Evolutionary conservation across 30 jellyfish, hydroid and myxozoan species (phyloP), one percentile per base, ranked within the genome.

Genomic region (Nemopilema nomurai): DNA sequence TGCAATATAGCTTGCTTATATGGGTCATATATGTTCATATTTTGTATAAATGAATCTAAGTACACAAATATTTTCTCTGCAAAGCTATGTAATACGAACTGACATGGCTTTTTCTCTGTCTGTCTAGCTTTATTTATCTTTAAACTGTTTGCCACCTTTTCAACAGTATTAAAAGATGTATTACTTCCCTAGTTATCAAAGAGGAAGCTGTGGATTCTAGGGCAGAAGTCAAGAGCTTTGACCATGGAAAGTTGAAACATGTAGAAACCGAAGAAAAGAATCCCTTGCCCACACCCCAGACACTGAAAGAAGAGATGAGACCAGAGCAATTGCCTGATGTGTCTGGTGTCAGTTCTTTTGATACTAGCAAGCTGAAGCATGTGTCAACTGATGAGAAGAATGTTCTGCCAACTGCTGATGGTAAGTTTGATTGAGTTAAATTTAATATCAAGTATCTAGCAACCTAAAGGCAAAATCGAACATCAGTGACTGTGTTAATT

Each of bases 311-410:
- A 62, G 99, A 94, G 69, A 28, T 86, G 91, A 74, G 97, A 67
- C 99, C 99, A 28, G 99, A 94, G 63, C n/a, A 28, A 1, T 70
- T 94, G 57, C 99, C 99, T 0, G 99, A 94, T 81, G 97, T 94
- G 25, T 89, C 97, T 62, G 99, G 67, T 57, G 99, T 94, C 28
- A 89, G 52, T 16, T 72, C 67, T 1, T 94, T 94, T 85, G 97
- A 88, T 74, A 19, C 96, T 18, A 64, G 84, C 73, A 85, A 83
- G 69, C 53, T 94, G 86, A 88, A 94, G 68, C 97, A 94, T 81
- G 99, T 94, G 64, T 91, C 84, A 74, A 89, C 97, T 19, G 87
- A 88, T 26, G 99, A 89, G 20, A 94, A 94, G 77, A 22, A 73
- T 31, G 97, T 89, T 26, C 81, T 94, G 31, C 99, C 99, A 79